Percentiles rank a stretch among this genome's conserved stretches.
These are phyloP conservation scores for Amphipyra berbera DNA, from an alignment of 2,888 invertebrate species.

Conservation along the genomic window DNA sequence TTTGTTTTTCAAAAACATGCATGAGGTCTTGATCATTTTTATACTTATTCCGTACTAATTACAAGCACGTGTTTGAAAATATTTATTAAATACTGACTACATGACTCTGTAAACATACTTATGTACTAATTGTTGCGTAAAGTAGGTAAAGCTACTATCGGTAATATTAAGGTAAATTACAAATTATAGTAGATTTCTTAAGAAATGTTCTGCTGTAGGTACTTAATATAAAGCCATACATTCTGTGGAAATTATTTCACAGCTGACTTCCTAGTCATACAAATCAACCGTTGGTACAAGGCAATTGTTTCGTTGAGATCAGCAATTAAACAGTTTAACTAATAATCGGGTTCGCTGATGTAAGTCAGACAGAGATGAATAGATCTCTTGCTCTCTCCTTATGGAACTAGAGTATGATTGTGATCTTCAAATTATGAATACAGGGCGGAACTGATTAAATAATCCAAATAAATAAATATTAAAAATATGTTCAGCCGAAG, in stretches of 20 bases:
- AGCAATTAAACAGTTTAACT: conserved; percentile 70
- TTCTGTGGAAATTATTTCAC: conserved; percentile 19
- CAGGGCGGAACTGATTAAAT: conserved; percentile 19
- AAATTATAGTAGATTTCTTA: no score
- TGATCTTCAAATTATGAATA: conserved; percentile 30
- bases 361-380: conserved; percentile 39
- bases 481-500: neutral
- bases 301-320: conserved; percentile 65
- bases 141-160: no score
- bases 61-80: no score
- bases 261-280: conserved; percentile 30
- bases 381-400: conserved; percentile 20
- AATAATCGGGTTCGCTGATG: conserved; percentile 50
- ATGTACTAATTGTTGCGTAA: no score
- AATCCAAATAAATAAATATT: neutral
- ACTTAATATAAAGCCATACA: neutral
- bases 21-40: neutral
- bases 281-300: conserved; percentile 46
- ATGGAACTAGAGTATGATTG: conserved; percentile 11
- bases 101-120: no score
- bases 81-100: no score
- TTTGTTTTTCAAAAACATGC: no score
- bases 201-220: no score
- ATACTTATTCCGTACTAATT: neutral
- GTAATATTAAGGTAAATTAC: no score